Evolutionary conservation across 2,888 invertebrate genomes (phyloP), one percentile per base, ranked within the genome.

Genomic region (Strigamia maritima): DNA sequence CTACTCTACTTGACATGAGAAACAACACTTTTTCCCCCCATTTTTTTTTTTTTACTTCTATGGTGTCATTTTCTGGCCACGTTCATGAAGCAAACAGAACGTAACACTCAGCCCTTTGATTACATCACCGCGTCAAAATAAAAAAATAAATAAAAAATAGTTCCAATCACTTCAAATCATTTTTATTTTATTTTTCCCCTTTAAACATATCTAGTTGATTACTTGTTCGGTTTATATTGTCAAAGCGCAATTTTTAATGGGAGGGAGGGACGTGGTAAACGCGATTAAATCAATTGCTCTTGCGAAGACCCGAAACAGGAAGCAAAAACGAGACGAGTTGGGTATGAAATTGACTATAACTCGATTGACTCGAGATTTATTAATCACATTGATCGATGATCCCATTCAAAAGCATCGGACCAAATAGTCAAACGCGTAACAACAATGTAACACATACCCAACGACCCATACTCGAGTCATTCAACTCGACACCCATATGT

Each of bases 401-500:
- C 54, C 54, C 54, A 54, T 54, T 54, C 54, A 54, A 54, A 54
- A 54, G 7, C 54, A n/a, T n/a, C 19, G 4, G 54, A 54, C 54
- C 54, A 54, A 16, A 54, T 19, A 54, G 22, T 6, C 19, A 54
- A 19, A 54, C 54, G 19, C 54, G 44, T 44, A 44, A 1, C 19
- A 54, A 54, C 16, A 54, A 54, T 54, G 54, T 54, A 54, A 54
- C 54, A 54, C 54, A 54, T 54, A 54, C 54, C 54, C 54, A 54
- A 54, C 54, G 54, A 54, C 54, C 54, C 54, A 54, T 54, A 54
- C 54, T 54, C 54, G 54, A 54, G 54, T 54, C 54, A 54, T 54
- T 54, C 54, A 54, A 54, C 54, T 54, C n/a, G 44, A n/a, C 54
- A n/a, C n/a, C 19, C 8, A n/a, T n/a, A 19, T 14, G 14, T 14